A percentile compares a stretch with the other conserved stretches of the same genome.
Conservation (phyloP, 2,113 vertebrate species). For the Regulus satrapa region DNA sequence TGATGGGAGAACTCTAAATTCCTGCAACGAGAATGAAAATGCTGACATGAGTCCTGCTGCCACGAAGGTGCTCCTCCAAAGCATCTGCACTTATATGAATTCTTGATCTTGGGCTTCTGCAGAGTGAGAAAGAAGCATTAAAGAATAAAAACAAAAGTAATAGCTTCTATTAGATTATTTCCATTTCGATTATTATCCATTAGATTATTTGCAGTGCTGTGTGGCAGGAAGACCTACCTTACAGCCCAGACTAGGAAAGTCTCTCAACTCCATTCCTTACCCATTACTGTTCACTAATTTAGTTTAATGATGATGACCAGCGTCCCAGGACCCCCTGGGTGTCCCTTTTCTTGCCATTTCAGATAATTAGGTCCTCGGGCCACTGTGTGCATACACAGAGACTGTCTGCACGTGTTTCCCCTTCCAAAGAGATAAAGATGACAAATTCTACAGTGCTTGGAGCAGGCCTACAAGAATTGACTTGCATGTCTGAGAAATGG, state of each 20-base stretch:
- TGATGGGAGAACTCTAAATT: background rate
- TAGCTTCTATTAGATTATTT: background rate
- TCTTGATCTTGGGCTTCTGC: background rate
- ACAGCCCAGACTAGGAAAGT: background rate
- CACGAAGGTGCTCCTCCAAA: background rate
- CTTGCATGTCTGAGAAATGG: background rate
- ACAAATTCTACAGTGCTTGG: background rate
- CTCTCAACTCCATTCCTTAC: background rate
- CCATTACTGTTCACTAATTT: background rate
- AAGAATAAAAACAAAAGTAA: background rate
- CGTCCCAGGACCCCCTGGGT: background rate
- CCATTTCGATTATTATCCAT: too few relatives aligned
- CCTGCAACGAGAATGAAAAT: background rate
- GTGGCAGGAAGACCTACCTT: background rate
- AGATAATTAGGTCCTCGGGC: background rate
- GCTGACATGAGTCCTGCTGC: background rate
- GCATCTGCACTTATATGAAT: background rate
- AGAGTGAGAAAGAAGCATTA: background rate
- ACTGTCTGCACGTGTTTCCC: fast-evolving
- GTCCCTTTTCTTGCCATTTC: background rate
- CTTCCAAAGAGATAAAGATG: background rate
- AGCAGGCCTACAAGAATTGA: background rate
- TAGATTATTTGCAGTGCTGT: background rate
- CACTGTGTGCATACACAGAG: background rate
- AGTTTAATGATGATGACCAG: background rate